Evolutionary conservation across 2,113 vertebrate species (phyloP), one percentile per base, ranked within the genome.

Genomic region (Capra hircus): DNA sequence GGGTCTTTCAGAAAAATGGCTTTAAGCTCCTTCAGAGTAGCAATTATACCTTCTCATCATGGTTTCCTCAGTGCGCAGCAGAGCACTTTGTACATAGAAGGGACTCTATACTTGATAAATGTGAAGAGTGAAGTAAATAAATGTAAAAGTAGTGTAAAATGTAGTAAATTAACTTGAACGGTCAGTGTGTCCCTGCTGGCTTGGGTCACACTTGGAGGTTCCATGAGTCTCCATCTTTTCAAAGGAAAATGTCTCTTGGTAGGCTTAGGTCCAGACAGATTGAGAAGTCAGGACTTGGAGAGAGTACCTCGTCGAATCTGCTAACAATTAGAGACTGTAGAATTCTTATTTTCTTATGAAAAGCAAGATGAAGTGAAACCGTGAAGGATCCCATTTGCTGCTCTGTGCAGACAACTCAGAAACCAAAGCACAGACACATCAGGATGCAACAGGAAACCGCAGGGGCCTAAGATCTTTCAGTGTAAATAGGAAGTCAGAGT

Each of bases 401-500:
- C 60, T 93, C 43, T 86, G 77, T 97, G 97, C 96, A 98, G 98
- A 97, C 98, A 98, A 97, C 89, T 98, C 96, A 97, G 97, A 99
- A 98, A 97, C 98, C 98, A 94, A 98, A 98, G 97, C 92, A 95
- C 98, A 98, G 98, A 98, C 97, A 97, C 97, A 96, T 36, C 98
- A 99, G 97, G 94, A 91, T 94, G 95, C 82, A 96, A 64, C 94
- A 98, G 98, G 98, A 99, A 99, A 98, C 98, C 98, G 78, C 97
- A 98, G 94, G 96, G 95, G 96, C 95, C 98, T 98, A 97, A 98
- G 98, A 98, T 98, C 97, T 97, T 97, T 97, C 98, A 96, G 96
- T 98, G 97, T 99, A 98, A 98, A 98, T 98, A 99, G 98, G 98
- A 99, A 98, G 98, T 98, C 96, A 96, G 97, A 98, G 96, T 99